These are phyloP conservation scores for Caenorhabditis sp. DNA, from an alignment of 2,888 invertebrate genomes.

Conservation along the genomic window DNA sequence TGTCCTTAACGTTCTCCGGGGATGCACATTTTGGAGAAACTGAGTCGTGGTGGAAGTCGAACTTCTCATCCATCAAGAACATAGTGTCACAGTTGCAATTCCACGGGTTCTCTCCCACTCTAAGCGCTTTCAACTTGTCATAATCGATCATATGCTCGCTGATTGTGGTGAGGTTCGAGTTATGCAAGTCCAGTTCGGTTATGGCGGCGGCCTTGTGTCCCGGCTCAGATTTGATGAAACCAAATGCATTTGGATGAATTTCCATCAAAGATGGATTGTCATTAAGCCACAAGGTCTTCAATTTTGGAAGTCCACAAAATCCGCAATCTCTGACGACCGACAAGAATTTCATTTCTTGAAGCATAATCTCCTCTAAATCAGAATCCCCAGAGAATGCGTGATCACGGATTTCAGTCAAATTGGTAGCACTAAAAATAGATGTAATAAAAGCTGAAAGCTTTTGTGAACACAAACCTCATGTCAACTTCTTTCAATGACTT, in stretches of 20 bases:
- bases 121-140: constrained; percentile 48
- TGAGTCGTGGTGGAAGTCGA: constrained; percentile 50
- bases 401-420: constrained; percentile 67
- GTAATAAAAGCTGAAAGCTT: neutral
- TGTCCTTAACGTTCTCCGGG: constrained; percentile 34
- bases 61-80: constrained; percentile 58
- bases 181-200: constrained; percentile 38
- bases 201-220: constrained; percentile 39
- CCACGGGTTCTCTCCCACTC: constrained; percentile 61
- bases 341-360: constrained; percentile 66
- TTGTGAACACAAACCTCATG: constrained; percentile 43
- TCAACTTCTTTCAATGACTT: constrained; percentile 69
- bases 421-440: constrained; percentile 58
- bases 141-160: constrained; percentile 59
- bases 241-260: constrained; percentile 70
- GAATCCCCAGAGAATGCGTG: constrained; percentile 56
- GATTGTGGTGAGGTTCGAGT: constrained; percentile 54
- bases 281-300: constrained; percentile 50
- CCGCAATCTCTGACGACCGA: constrained; percentile 64
- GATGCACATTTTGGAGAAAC: constrained; percentile 39
- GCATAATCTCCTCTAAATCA: constrained; percentile 41
- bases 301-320: constrained; percentile 67
- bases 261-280: constrained; percentile 44
- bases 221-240: constrained; percentile 46
- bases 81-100: constrained; percentile 65